phyloP scores from a whole-genome alignment of 1,140 invertebrate genomes.

The Cyrtorhinus lividipennis region DNA sequence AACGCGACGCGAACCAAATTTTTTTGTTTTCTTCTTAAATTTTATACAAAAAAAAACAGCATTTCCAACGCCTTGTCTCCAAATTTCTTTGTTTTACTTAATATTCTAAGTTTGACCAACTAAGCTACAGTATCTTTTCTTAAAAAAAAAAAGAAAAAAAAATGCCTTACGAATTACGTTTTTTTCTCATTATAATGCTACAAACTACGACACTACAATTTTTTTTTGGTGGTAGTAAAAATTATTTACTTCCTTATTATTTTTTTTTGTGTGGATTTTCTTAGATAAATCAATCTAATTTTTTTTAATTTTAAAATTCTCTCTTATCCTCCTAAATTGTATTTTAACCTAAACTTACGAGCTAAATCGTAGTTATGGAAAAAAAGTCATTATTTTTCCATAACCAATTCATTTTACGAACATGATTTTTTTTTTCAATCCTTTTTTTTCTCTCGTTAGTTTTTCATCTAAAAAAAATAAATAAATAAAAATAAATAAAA shows the following conservation, averaged over 20 bases:
- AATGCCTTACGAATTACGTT: background rate
- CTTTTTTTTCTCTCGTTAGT: background rate
- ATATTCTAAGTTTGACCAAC: background rate
- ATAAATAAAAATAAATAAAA: background rate
- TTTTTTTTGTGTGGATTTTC: background rate
- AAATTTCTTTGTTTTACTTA: background rate
- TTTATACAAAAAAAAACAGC: background rate
- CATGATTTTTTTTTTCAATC: background rate
- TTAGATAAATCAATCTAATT: constrained; percentile 5
- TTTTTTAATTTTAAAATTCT: background rate
- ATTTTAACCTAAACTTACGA: background rate
- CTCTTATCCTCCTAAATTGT: background rate
- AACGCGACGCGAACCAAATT: background rate
- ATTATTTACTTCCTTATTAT: background rate
- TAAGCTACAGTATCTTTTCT: background rate
- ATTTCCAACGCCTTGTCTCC: background rate
- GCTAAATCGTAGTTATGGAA: background rate
- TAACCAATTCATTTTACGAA: background rate
- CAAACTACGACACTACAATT: background rate
- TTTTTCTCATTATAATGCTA: background rate
- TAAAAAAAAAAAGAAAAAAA: background rate
- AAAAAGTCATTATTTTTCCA: background rate
- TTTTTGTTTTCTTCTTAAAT: too few relatives aligned
- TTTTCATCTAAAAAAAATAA: background rate
- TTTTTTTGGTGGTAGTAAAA: constrained; percentile 1